Evolutionary conservation across 2,113 vertebrate genomes (phyloP), one percentile per base, ranked within the genome.

Genomic region (Lethenteron camtschaticum): DNA sequence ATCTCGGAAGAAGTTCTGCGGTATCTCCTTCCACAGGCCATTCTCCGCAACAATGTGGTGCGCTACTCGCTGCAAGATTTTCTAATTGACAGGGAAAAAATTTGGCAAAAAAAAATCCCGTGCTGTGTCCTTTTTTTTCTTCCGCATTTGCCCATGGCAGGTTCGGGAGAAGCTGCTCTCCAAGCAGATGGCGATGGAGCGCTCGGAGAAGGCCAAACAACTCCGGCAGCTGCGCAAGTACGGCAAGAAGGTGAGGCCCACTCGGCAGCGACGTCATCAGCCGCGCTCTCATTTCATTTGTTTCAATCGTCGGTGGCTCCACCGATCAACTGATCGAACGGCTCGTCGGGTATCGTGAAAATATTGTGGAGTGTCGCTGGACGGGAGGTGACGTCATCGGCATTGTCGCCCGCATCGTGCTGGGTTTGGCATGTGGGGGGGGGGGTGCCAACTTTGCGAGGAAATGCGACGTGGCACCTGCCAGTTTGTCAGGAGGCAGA

Each of bases 221-320:
- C 83, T 99, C 68, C 81, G 92, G 56, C 90, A 88, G 20, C 86
- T 94, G 76, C 83, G 91, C 75, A 97, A 99, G 77, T 99, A 87
- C 0, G 86, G 92, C 77, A 99, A 99, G 78, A 95, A 97, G 92
- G 94, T 96, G 68, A 80, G 55, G 57, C 16, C 14, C 55, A 59
- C 56, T 70, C 18, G 11, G 55, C 18, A 18, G 55, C 12, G 4
- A 41, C 41, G 6, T 41, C 55, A n/a, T 70, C 24, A 58, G 13
- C 24, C 12, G 10, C 11, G 55, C n/a, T 18, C 58, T 57, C 12
- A 41, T 24, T n/a, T 12, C 56, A 57, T n/a, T 13, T 56, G 20
- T 14, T 3, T 13, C 57, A 16, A 57, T 70, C 14, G 10, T 41
- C 56, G 68, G 14, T 13, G 55, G 68, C 13, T 69, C 56, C 10